Conservation (phyloP, 2,797 vertebrate genomes). For the Anguilla anguilla region DNA sequence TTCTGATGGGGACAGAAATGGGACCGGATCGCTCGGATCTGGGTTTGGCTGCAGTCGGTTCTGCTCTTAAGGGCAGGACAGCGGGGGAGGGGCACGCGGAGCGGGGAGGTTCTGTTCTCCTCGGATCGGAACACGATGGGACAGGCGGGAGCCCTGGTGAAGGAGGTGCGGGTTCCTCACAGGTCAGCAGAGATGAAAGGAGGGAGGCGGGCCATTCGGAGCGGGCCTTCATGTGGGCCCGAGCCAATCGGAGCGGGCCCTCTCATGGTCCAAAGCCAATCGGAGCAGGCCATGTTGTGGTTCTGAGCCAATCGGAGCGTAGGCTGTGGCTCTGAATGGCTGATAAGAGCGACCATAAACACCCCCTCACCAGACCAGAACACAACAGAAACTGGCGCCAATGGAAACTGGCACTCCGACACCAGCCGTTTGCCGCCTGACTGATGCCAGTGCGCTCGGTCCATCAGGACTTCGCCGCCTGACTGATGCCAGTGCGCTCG, state of each 20-base stretch:
- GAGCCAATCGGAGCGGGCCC: no score
- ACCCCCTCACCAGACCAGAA: background rate
- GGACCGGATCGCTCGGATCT: background rate
- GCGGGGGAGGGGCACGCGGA: background rate
- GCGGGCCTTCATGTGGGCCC: no score
- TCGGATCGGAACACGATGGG: background rate
- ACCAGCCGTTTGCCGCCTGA: background rate
- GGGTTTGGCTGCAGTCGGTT: background rate
- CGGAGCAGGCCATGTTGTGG: no score
- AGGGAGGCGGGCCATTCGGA: background rate
- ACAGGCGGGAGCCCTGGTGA: background rate
- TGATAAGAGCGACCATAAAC: background rate
- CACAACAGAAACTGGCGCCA: background rate
- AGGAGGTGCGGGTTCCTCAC: background rate
- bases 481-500: background rate
- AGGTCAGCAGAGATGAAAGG: slow-evolving; percentile 1
- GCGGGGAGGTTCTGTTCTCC: background rate
- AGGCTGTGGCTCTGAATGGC: background rate
- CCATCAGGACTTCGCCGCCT: background rate
- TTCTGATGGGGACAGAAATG: background rate
- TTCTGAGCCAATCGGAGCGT: no score
- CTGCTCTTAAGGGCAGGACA: background rate
- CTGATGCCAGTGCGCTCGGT: background rate
- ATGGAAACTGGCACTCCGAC: background rate
- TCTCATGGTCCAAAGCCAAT: no score